These are phyloP conservation scores for Limosa lapponica DNA, from an alignment of 2,797 vertebrate genomes.

Conservation along the genomic window DNA sequence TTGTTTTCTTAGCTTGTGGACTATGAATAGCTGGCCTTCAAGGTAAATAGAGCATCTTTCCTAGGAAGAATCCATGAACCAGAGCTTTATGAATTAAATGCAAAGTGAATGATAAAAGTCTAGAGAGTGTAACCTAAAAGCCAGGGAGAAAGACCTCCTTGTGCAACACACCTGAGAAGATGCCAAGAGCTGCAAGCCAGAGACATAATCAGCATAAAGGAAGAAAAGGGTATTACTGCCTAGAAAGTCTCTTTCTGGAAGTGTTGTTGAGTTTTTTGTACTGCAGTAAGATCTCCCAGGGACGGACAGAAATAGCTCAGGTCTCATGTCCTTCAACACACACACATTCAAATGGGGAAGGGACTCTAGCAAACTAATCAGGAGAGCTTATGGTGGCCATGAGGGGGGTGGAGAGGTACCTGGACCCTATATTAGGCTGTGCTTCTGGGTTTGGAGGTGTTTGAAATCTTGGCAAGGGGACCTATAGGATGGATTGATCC, in stretches of 20 bases:
- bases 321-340: not conserved
- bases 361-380: not conserved
- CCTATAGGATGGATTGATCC: not conserved
- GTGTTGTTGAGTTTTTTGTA: not conserved
- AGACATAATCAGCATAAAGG: accelerated
- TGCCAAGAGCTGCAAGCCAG: not conserved
- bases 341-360: not conserved
- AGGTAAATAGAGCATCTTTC: not conserved
- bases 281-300: not conserved
- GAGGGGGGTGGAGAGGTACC: accelerated
- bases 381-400: not conserved
- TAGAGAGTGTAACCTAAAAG: not conserved
- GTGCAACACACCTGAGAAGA: not conserved
- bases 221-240: not conserved
- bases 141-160: not conserved
- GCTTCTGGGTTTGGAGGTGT: not conserved
- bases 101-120: not conserved
- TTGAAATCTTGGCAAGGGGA: not conserved
- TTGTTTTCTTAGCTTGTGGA: not conserved
- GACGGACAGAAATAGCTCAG: not conserved
- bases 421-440: not conserved
- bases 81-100: not conserved
- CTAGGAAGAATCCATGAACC: not conserved
- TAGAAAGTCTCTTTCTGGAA: not conserved
- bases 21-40: not conserved